Base-by-base conservation (phyloP, 2,113 vertebrate genomes). In the Sinocyclocheilus rhinocerous region DNA sequence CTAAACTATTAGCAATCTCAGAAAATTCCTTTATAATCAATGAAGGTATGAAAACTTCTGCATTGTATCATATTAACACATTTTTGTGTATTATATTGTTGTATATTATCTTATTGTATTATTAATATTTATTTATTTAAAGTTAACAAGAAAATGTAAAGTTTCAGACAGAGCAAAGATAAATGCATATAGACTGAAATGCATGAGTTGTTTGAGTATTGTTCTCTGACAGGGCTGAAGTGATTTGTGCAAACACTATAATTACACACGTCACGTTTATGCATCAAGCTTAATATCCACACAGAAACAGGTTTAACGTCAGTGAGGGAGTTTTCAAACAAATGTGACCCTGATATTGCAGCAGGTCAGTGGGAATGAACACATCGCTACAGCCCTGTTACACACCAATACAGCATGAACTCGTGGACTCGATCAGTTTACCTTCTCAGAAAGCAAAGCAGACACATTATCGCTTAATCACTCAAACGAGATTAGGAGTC, bases 401-500 rank as follows among this genome's bases (percentile, higher is more conserved):
- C 55, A 36, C 65, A 45, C 8, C 42, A 9, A 45, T 45, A 10
- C 42, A 45, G 8, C 8, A 11, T 42, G 6, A 42, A 42, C 39
- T 42, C 39, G 39, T 42, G 39, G 39, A 42, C 39, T 42, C 7
- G 7, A 42, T 45, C 42, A 2, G 8, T 73, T 81, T 81, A 67
- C 82, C 39, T 52, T 9, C 22, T 39, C 50, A 73, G 9, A 84
- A 55, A 61, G 50, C 10, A 36, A 33, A 26, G 48, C 26, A 59
- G 55, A 22, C 83, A 84, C 26, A 72, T 75, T 80, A 52, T 80
- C 61, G 8, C 61, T 8, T 42, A 8, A 42, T 12, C 45, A 48
- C 45, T 67, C 61, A 83, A 78, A 45, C 20, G 4, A 80, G 63
- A 77, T 79, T 84, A 79, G 22, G 15, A 79, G 18, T 75, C 39